Percentiles rank a stretch among this genome's conserved stretches.
Evolutionary conservation across 2,113 vertebrate genomes (phyloP).

Genomic region (Varanus salvator): DNA sequence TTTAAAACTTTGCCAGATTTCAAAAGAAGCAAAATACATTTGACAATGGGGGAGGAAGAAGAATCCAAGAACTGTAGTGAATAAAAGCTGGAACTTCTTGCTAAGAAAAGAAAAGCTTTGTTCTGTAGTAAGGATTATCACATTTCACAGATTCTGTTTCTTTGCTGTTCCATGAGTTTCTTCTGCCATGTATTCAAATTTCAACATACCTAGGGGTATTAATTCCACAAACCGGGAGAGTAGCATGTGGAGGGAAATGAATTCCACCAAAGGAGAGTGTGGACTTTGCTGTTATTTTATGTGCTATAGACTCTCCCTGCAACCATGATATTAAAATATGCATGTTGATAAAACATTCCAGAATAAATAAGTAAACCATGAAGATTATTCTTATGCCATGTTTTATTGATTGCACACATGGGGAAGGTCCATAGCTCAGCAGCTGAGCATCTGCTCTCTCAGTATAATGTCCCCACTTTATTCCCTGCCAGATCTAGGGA

Average conservation of each 20-base stretch:
- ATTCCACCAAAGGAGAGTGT: not conserved
- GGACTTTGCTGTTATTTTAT: not conserved
- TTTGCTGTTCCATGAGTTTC: not conserved
- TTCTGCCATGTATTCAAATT: not conserved
- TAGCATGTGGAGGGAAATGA: too few species aligned
- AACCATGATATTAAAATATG: too few species aligned
- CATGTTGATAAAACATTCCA: too few species aligned
- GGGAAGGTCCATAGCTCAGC: too few species aligned
- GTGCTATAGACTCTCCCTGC: too few species aligned
- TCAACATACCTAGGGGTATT: not conserved
- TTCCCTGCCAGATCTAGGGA: too few species aligned
- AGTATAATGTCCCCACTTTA: too few species aligned
- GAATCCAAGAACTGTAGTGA: not conserved
- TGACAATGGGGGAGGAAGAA: not conserved
- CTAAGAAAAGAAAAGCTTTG: not conserved
- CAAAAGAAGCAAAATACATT: not conserved
- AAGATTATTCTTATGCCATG: too few species aligned
- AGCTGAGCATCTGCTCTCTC: too few species aligned
- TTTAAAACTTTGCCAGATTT: slow-evolving; percentile 18
- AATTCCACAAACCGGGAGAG: not conserved
- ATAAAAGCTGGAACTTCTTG: not conserved
- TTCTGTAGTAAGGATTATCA: not conserved
- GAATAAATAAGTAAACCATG: too few species aligned
- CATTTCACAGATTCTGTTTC: not conserved
- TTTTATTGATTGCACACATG: too few species aligned